These are phyloP conservation scores for Leucophenga varia DNA, from an alignment of 1,140 invertebrate genomes.

Conservation along the genomic window DNA sequence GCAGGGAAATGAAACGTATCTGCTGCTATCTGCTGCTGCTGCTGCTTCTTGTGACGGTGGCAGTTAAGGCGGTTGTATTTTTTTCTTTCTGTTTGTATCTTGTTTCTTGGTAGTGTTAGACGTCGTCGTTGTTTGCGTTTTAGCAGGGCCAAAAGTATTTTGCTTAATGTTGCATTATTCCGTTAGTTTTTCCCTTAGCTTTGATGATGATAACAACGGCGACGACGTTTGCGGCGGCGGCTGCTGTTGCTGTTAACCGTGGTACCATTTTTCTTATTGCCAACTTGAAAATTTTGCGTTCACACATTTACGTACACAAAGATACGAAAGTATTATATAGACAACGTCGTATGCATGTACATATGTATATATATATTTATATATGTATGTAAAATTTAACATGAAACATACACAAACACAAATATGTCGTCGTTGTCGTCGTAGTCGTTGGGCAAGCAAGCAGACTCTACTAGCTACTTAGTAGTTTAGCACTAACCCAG, in stretches of 20 bases:
- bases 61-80: constrained; percentile 8
- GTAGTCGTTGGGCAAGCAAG: constrained; percentile 17
- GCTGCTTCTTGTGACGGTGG: constrained; percentile 11
- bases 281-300: constrained; percentile 40
- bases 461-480: no score
- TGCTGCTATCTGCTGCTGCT: constrained; percentile 2
- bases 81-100: constrained; percentile 15
- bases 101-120: constrained; percentile 28
- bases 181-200: constrained; percentile 46
- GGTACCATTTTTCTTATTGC: constrained; percentile 36
- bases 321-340: no score
- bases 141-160: constrained; percentile 55
- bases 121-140: constrained; percentile 29
- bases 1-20: no score
- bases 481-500: constrained; percentile 41
- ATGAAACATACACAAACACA: no score
- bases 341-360: constrained; percentile 35
- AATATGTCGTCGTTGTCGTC: no score
- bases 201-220: no score
- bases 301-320: no score
- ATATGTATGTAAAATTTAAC: no score
- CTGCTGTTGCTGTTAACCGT: constrained; percentile 12
- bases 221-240: neutral
- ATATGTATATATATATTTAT: constrained; percentile 15
- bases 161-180: constrained; percentile 57